These are phyloP conservation scores for Chrysolina americana DNA, from an alignment of 2,888 invertebrate species.

Conservation along the genomic window DNA sequence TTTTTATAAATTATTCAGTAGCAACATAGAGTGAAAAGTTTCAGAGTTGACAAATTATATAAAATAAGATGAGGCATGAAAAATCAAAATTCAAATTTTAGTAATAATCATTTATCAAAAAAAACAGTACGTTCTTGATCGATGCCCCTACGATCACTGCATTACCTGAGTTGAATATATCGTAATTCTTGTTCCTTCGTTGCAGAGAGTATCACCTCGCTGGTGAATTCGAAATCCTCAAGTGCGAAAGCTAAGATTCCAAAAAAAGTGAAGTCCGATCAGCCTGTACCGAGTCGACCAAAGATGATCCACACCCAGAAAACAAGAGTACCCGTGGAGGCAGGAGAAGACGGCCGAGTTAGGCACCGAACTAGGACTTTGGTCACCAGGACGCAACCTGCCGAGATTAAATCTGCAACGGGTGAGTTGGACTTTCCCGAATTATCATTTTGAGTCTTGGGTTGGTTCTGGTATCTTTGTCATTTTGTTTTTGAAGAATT, in stretches of 20 bases:
- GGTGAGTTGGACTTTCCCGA: slow-evolving; percentile 53
- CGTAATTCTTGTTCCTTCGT: not conserved
- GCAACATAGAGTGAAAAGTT: too few species aligned
- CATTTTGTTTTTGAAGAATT: slow-evolving; percentile 16
- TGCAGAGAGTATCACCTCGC: slow-evolving; percentile 69
- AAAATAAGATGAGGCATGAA: too few species aligned
- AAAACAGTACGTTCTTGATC: too few species aligned
- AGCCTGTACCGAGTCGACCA: slow-evolving; percentile 72
- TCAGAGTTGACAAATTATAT: too few species aligned
- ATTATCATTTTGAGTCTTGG: not conserved
- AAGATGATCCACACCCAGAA: slow-evolving; percentile 86
- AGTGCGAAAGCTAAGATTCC: slow-evolving; percentile 42
- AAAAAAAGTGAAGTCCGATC: slow-evolving; percentile 64
- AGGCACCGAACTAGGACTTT: slow-evolving; percentile 74
- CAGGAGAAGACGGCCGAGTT: slow-evolving; percentile 71
- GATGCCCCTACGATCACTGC: too few species aligned
- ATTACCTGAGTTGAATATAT: too few species aligned
- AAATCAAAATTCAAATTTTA: too few species aligned
- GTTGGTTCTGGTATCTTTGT: not conserved
- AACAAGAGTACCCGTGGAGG: slow-evolving; percentile 72
- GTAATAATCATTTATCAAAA: too few species aligned
- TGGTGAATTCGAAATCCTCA: slow-evolving; percentile 68
- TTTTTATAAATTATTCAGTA: too few species aligned
- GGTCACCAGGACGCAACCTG: slow-evolving; percentile 72
- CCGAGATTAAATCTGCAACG: slow-evolving; percentile 69